Percentiles rank a stretch among this genome's conserved stretches.
Evolutionary conservation across 2,113 vertebrate species (phyloP).

Genomic region (Myotis davidii): DNA sequence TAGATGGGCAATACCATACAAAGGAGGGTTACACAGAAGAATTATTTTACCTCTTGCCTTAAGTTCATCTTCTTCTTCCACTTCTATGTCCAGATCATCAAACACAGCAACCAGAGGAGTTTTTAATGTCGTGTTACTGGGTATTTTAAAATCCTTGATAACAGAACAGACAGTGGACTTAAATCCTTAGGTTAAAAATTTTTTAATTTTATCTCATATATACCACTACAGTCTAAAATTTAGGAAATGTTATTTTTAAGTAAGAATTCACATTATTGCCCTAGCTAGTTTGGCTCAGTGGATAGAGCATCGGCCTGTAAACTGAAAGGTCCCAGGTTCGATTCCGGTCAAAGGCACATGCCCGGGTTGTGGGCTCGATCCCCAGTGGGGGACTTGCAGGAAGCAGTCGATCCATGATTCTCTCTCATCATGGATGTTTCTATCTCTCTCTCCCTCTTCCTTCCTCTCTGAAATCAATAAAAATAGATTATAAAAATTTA

Average conservation of each 20-base stretch:
- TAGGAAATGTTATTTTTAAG: background rate
- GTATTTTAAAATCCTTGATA: slow-evolving; percentile 88
- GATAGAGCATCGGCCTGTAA: no score
- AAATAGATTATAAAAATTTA: no score
- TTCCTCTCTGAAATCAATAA: no score
- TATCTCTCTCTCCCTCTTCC: no score
- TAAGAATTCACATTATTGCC: background rate
- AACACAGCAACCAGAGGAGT: slow-evolving; percentile 90
- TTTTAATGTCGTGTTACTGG: slow-evolving; percentile 91
- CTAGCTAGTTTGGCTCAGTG: no score
- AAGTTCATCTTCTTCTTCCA: slow-evolving; percentile 94
- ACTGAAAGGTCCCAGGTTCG: no score
- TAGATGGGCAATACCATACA: background rate
- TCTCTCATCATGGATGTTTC: no score
- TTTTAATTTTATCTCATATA: background rate
- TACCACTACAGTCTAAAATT: background rate
- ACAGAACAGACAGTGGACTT: background rate
- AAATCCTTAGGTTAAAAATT: background rate
- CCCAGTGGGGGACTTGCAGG: no score
- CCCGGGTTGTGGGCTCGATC: no score
- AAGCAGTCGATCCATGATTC: no score
- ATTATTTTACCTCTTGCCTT: slow-evolving; percentile 91
- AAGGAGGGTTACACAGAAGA: background rate
- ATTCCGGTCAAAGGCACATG: no score
- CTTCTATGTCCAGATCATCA: slow-evolving; percentile 95